Evolutionary conservation across 1,140 invertebrate genomes (phyloP).

Genomic region (Achroia grisella): DNA sequence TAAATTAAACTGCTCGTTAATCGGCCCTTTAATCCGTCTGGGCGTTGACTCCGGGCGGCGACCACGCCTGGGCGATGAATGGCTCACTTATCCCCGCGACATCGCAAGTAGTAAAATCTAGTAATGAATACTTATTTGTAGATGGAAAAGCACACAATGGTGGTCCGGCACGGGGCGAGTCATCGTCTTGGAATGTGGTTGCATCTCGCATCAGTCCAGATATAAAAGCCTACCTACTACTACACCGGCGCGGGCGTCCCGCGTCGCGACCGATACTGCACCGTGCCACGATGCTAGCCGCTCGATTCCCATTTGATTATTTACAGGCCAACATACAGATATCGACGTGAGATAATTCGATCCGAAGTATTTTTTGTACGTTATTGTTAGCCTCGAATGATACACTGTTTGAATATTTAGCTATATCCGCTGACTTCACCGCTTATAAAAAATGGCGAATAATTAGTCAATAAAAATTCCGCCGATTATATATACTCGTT

Average conservation of each 20-base stretch:
- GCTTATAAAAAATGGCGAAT: conserved; percentile 66
- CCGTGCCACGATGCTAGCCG: neutral
- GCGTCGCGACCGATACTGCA: neutral
- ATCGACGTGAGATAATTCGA: conserved; percentile 59
- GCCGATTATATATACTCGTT: conserved; percentile 62
- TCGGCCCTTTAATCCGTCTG: conserved; percentile 66
- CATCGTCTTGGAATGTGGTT: conserved; percentile 57
- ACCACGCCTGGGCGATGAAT: conserved; percentile 20
- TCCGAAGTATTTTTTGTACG: conserved; percentile 49
- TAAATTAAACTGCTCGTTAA: conserved; percentile 68
- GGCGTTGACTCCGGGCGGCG: conserved; percentile 55
- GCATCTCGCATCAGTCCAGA: conserved; percentile 22
- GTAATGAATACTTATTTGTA: conserved; percentile 26
- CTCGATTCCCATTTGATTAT: conserved; percentile 6
- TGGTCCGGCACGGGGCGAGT: conserved; percentile 31
- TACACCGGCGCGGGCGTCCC: conserved; percentile 8
- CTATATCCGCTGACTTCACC: conserved; percentile 70
- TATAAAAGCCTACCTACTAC: conserved; percentile 17
- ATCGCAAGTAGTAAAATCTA: conserved; percentile 33
- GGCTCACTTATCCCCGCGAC: conserved; percentile 25
- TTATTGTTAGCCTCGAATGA: conserved; percentile 68
- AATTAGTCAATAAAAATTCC: conserved; percentile 73
- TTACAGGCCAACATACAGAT: conserved; percentile 27
- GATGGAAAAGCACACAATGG: conserved; percentile 36
- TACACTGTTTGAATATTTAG: conserved; percentile 71